phyloP scores from a whole-genome alignment of 2,113 vertebrate genomes.

The Mungos mungo region DNA sequence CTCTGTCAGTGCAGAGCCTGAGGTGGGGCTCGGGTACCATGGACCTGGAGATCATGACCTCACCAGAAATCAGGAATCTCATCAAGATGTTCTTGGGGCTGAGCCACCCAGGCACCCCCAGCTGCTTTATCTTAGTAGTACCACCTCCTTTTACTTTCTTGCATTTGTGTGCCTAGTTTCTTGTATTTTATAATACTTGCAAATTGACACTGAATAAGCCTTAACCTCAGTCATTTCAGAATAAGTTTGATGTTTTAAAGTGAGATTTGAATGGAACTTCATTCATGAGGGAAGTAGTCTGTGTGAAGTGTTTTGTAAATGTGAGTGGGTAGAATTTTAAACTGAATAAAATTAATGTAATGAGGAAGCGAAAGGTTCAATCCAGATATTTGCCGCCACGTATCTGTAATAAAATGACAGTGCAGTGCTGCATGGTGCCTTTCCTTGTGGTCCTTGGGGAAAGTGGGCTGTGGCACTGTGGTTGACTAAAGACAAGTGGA shows the following conservation, averaged over 20 bases:
- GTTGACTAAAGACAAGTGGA: background rate
- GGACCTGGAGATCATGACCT: too few species aligned
- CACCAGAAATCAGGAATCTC: too few species aligned
- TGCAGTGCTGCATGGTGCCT: background rate
- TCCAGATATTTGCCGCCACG: constrained; percentile 52
- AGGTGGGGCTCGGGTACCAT: too few species aligned
- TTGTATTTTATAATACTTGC: constrained; percentile 71
- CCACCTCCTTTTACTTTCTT: constrained; percentile 25
- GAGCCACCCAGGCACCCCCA: background rate
- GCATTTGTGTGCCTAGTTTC: constrained; percentile 36
- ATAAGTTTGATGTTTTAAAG: constrained; percentile 75
- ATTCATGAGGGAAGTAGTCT: constrained; percentile 74
- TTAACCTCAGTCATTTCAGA: constrained; percentile 75
- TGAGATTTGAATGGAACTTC: constrained; percentile 69
- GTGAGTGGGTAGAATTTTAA: constrained; percentile 77
- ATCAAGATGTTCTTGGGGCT: too few species aligned
- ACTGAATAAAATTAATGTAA: constrained; percentile 77
- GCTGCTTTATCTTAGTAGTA: constrained; percentile 40
- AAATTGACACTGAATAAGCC: constrained; percentile 68
- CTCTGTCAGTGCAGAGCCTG: too few species aligned
- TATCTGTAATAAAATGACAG: constrained; percentile 31
- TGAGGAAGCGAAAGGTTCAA: constrained; percentile 68
- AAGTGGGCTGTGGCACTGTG: background rate
- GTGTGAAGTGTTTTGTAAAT: constrained; percentile 80
- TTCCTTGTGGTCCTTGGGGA: background rate